Evolutionary conservation across 2,797 vertebrate species (phyloP).

Genomic region (Harpagifer antarcticus): DNA sequence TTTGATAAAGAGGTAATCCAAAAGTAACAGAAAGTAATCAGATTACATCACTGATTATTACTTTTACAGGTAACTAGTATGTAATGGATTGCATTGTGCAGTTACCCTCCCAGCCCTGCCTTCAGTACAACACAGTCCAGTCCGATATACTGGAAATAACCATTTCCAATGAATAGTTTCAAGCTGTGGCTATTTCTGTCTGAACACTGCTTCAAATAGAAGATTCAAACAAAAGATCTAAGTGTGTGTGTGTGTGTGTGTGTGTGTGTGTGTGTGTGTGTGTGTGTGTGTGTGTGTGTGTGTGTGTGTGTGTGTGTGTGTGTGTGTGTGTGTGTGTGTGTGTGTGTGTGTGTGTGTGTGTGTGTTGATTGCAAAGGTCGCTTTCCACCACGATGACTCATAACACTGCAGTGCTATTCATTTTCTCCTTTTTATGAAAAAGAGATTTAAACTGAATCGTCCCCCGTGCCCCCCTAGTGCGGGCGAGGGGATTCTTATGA

Average conservation of each 20-base stretch:
- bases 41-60: too few relatives aligned
- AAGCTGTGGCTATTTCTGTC: neutral
- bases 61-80: too few relatives aligned
- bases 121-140: too few relatives aligned
- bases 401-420: neutral
- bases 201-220: neutral
- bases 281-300: neutral
- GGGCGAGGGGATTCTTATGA: neutral
- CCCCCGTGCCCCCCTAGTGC: neutral
- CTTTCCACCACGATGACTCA: conserved; percentile 37
- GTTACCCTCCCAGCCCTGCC: too few relatives aligned
- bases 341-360: neutral
- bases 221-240: neutral
- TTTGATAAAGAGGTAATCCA: too few relatives aligned
- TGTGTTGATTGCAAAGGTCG: conserved; percentile 8
- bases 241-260: neutral
- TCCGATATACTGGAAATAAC: too few relatives aligned
- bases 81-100: too few relatives aligned
- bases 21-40: too few relatives aligned
- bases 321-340: neutral
- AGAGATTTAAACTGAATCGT: conserved; percentile 9
- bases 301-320: neutral
- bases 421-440: conserved; percentile 11
- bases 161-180: neutral
- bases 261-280: neutral